Conservation (phyloP, 2,888 invertebrate species). For the Patella depressa region DNA sequence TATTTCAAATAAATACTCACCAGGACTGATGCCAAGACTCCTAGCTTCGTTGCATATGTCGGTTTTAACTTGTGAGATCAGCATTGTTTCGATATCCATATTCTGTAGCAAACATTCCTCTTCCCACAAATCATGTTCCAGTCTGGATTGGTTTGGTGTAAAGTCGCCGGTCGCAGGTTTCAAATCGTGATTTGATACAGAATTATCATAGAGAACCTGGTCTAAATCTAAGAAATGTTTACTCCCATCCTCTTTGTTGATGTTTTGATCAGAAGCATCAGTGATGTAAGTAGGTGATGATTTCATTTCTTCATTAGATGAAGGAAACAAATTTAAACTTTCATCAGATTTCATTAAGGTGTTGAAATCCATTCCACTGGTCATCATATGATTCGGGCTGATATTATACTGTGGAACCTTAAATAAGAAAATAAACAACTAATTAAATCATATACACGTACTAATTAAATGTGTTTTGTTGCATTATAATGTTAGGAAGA, state of each 20-base stretch:
- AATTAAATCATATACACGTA: too few relatives aligned
- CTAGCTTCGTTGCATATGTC: slow-evolving; percentile 15
- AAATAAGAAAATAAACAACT: background rate
- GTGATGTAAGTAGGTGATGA: background rate
- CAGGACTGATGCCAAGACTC: slow-evolving; percentile 1
- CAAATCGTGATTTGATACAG: too few relatives aligned
- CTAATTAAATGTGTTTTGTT: too few relatives aligned
- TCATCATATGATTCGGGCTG: background rate
- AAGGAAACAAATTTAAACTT: background rate
- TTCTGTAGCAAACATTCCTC: background rate
- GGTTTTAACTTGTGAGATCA: background rate
- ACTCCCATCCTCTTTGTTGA: background rate
- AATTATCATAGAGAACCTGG: background rate
- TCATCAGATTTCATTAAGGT: background rate
- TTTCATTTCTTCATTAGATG: background rate
- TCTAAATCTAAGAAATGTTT: background rate
- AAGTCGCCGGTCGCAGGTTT: too few relatives aligned
- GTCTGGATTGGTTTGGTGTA: too few relatives aligned
- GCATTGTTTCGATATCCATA: background rate
- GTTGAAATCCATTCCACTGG: background rate
- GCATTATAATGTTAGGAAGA: background rate
- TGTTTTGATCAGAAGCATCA: background rate
- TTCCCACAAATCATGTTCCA: background rate
- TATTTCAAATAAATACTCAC: background rate
- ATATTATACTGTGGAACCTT: background rate